Percentiles rank a stretch among this genome's conserved stretches.
phyloP scores from a whole-genome alignment of 2,113 vertebrate species.

The Serilophus lunatus region DNA sequence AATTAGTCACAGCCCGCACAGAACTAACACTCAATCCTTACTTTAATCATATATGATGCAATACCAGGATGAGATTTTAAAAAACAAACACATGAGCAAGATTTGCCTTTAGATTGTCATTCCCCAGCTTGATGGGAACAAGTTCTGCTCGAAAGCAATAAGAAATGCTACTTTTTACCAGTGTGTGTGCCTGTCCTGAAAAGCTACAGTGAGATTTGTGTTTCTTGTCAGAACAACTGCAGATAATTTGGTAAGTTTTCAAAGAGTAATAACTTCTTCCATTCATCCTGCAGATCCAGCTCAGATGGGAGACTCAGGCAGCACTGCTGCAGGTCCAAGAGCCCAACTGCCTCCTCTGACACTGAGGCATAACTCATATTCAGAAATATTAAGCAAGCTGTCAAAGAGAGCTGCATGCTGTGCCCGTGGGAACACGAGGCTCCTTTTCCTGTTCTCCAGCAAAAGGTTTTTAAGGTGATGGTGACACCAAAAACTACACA shows the following conservation, averaged over 20 bases:
- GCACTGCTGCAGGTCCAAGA: neutral
- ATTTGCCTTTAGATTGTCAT: neutral
- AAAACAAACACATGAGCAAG: neutral
- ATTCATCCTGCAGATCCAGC: neutral
- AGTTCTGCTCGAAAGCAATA: neutral
- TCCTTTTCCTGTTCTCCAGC: neutral
- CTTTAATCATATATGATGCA: neutral
- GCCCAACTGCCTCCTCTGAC: neutral
- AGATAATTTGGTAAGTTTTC: neutral
- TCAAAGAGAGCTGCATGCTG: neutral
- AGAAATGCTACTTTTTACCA: neutral
- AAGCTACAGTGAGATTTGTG: neutral
- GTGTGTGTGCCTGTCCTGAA: neutral
- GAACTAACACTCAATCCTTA: neutral
- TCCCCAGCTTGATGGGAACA: neutral
- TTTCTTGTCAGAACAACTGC: neutral
- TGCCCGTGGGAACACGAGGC: fast-evolving
- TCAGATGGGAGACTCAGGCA: neutral
- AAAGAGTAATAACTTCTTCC: neutral
- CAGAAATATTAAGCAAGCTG: neutral
- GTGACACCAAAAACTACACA: neutral
- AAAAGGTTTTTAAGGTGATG: neutral
- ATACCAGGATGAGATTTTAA: neutral
- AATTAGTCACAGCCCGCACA: conserved; percentile 39
- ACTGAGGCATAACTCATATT: fast-evolving